These are phyloP conservation scores for Ectemnius cavifrons DNA, from an alignment of 2,888 invertebrate species.

Conservation along the genomic window DNA sequence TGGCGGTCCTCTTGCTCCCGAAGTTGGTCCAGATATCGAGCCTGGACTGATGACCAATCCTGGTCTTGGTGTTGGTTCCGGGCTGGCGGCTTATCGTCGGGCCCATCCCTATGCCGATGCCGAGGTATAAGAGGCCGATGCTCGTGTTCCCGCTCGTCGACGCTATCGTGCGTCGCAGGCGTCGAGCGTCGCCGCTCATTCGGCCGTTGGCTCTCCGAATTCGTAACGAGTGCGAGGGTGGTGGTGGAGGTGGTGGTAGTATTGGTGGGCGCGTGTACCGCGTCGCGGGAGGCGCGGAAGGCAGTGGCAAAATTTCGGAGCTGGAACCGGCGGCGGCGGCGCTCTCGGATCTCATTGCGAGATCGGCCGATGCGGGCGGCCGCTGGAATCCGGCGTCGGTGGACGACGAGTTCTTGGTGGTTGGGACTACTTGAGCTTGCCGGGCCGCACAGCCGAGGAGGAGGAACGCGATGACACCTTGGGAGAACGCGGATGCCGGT, in stretches of 20 bases:
- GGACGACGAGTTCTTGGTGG: too few species aligned
- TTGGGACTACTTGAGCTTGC: slow-evolving; percentile 10
- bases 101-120: neutral
- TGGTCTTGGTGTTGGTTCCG: too few species aligned
- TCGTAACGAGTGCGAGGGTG: slow-evolving; percentile 9
- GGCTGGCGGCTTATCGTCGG: neutral
- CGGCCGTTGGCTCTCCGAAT: neutral
- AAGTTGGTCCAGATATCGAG: too few species aligned
- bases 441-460: slow-evolving; percentile 16
- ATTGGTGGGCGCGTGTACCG: slow-evolving; percentile 32
- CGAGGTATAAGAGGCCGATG: too few species aligned
- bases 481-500: slow-evolving; percentile 9
- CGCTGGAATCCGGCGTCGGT: neutral
- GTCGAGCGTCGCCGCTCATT: neutral
- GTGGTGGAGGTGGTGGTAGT: slow-evolving; percentile 12
- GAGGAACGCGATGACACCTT: slow-evolving; percentile 13
- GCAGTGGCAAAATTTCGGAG: slow-evolving; percentile 63
- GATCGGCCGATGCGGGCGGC: neutral
- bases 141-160: too few species aligned
- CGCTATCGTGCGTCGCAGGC: too few species aligned
- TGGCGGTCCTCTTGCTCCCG: slow-evolving; percentile 9
- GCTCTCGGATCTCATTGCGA: slow-evolving; percentile 66
- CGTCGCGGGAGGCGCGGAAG: slow-evolving; percentile 51
- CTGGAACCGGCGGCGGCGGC: slow-evolving; percentile 39
- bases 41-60: too few species aligned